phyloP scores from a whole-genome alignment of 1,140 invertebrate species.

The Penaeus japonicus region DNA sequence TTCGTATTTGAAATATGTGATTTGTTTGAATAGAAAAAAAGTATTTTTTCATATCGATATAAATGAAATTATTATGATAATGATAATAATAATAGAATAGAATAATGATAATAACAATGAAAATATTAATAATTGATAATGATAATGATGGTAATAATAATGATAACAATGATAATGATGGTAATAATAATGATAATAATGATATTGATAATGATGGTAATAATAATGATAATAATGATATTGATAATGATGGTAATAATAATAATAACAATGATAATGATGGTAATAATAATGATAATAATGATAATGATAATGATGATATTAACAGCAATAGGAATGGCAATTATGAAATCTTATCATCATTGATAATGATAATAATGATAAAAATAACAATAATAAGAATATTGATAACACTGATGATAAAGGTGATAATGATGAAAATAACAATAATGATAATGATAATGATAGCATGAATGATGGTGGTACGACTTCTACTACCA shows the following conservation, averaged over 20 bases:
- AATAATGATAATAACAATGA: constrained; percentile 28
- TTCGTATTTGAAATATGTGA: no score
- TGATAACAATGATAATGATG: neutral
- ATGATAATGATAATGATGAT: neutral
- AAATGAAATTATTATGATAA: constrained; percentile 22
- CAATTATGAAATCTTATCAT: neutral
- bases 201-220: neutral
- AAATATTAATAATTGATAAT: constrained; percentile 1
- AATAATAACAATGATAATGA: neutral
- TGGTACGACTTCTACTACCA: no score
- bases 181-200: constrained; percentile 14
- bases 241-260: neutral
- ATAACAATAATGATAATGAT: no score
- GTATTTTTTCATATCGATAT: no score
- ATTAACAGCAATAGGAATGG: neutral
- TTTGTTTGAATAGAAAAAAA: no score
- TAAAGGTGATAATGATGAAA: no score
- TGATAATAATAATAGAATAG: constrained; percentile 26
- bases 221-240: constrained; percentile 4
- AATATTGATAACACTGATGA: no score
- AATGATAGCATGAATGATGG: no score
- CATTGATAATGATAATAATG: neutral
- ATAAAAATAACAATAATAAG: neutral
- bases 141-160: neutral
- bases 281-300: neutral